Percentiles rank a stretch among this genome's conserved stretches.
Evolutionary conservation across 2,888 invertebrate species (phyloP).

Genomic region (Hetaerina titia): DNA sequence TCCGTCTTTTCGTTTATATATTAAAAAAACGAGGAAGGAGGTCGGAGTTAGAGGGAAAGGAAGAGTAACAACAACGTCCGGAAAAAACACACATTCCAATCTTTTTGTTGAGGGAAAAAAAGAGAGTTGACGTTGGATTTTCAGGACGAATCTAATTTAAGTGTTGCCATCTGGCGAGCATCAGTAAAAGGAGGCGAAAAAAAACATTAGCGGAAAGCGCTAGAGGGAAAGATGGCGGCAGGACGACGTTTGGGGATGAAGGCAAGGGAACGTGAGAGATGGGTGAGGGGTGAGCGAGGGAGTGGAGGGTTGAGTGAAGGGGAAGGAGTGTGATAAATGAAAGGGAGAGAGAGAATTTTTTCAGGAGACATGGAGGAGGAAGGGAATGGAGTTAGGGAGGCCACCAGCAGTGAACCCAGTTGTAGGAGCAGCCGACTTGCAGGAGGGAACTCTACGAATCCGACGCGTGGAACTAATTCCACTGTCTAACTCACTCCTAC

Average conservation of each 20-base stretch:
- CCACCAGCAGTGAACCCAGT: slow-evolving; percentile 13
- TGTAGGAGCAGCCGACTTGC: slow-evolving; percentile 5
- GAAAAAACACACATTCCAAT: neutral
- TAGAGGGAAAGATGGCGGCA: slow-evolving; percentile 40
- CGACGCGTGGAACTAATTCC: slow-evolving; percentile 62
- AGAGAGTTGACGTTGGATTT: slow-evolving; percentile 57
- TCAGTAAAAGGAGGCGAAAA: slow-evolving; percentile 53
- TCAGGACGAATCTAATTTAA: slow-evolving; percentile 63
- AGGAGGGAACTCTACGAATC: neutral
- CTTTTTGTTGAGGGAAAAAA: neutral
- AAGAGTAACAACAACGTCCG: slow-evolving; percentile 7
- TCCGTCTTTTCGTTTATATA: slow-evolving; percentile 19
- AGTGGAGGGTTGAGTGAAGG: neutral
- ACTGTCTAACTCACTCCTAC: slow-evolving; percentile 55
- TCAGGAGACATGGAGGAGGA: neutral
- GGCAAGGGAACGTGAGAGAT: slow-evolving; percentile 39
- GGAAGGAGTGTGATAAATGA: slow-evolving; percentile 54
- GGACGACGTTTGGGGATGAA: slow-evolving; percentile 15
- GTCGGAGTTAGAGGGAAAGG: neutral
- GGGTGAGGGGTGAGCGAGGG: slow-evolving; percentile 23
- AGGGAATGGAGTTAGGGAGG: slow-evolving; percentile 55
- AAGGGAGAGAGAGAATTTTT: slow-evolving; percentile 31
- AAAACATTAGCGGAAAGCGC: slow-evolving; percentile 3
- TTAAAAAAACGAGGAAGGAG: slow-evolving; percentile 15
- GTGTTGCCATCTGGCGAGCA: slow-evolving; percentile 64